Evolutionary conservation across 2,888 invertebrate genomes (phyloP), one percentile per base, ranked within the genome.

Genomic region (Drosophila prostipennis): DNA sequence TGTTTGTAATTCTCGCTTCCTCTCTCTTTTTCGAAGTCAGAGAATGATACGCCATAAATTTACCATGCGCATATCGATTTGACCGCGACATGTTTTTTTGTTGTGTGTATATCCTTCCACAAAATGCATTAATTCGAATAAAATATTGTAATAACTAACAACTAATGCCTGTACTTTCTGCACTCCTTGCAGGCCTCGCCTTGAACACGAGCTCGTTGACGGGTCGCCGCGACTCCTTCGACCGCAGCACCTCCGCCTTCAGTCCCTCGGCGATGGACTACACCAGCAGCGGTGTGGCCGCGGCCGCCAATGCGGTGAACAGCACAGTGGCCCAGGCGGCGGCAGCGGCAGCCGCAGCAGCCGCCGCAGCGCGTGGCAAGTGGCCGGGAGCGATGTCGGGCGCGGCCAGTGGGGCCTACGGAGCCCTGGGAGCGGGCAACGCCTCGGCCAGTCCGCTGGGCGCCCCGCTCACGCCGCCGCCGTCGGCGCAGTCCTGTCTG

Each of bases 181-280:
- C 13, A 0, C 0, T 26, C n/a, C 7, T 54, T 73, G 0, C 91
- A 94, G 95, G 94, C 89, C 92, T 95, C 78, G 94, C 94, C 71
- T 92, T 94, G 87, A 94, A 93, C 91, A 94, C 94, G 79, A 93
- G 93, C 77, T 94, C 95, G 63, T 93, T 95, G 83, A 94, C 94
- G 72, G 95, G 95, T 64, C 93, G 96, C 80, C 93, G 96, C 74
- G 96, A 96, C 91, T 96, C 96, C 29, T 95, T 96, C 92, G 95
- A 96, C 90, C 93, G 96, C 79, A 95, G 95, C 90, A 95, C 95
- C 82, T 95, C 95, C 65, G 95, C 95, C 76, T 95, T 95, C 90
- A 95, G 95, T 78, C 95, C 96, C 60, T 95, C 95, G 73, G 92
- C 95, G 89, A 95, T 96, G 89, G 95, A 95, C 91, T 93, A 94